Evolutionary conservation across 2,888 invertebrate genomes (phyloP).

Genomic region (Leptura quadrifasciata): DNA sequence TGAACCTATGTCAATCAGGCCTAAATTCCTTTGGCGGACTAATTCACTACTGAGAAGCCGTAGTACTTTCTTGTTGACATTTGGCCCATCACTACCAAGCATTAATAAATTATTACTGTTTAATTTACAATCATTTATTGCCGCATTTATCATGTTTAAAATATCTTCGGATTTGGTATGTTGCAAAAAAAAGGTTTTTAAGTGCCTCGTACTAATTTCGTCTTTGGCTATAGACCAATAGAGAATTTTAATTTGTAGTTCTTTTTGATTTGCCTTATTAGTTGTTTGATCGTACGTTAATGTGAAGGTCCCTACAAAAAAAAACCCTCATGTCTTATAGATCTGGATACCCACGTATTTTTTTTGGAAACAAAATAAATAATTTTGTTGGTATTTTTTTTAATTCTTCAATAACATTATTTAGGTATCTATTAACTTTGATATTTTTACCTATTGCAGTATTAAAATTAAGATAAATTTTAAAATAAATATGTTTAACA

Average conservation of each 20-base stretch:
- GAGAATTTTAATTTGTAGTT: not conserved
- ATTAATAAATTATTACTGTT: not conserved
- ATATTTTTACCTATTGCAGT: too few species aligned
- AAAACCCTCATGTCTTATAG: not conserved
- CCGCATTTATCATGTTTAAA: too few species aligned
- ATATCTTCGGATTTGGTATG: too few species aligned
- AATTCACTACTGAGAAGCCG: not conserved
- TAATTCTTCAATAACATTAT: too few species aligned
- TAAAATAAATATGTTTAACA: too few species aligned
- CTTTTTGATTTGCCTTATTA: not conserved
- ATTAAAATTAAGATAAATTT: too few species aligned
- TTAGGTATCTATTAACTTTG: too few species aligned
- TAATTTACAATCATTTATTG: not conserved
- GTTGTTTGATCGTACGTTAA: not conserved
- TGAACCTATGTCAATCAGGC: not conserved
- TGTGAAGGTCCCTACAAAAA: not conserved
- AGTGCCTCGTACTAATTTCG: not conserved
- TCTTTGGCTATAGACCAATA: not conserved
- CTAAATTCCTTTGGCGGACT: not conserved
- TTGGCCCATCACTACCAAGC: not conserved
- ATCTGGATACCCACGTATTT: too few species aligned
- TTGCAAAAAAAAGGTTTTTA: not conserved
- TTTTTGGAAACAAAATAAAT: too few species aligned
- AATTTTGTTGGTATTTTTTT: too few species aligned
- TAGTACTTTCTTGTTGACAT: not conserved